phyloP scores from a whole-genome alignment of 2,888 invertebrate species.

The Leucoma salicis region DNA sequence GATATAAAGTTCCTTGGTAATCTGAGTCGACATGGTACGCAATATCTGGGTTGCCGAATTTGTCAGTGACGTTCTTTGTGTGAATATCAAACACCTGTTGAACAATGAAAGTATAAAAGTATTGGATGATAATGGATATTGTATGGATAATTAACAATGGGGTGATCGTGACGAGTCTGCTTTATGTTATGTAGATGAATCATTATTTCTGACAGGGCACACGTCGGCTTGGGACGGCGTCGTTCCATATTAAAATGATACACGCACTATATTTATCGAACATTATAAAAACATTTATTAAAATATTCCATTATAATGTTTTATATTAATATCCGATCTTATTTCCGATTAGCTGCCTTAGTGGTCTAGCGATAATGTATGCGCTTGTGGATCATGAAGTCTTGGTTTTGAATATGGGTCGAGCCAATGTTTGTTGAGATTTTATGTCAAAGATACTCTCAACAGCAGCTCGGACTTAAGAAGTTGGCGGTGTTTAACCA shows the following conservation, averaged over 20 bases:
- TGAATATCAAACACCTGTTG: conserved; percentile 73
- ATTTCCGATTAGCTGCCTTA: too few relatives aligned
- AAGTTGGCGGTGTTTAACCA: too few relatives aligned
- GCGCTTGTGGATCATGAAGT: too few relatives aligned
- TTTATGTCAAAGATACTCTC: too few relatives aligned
- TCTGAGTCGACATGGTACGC: conserved; percentile 79
- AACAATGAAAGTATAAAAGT: conserved; percentile 29
- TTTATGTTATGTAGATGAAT: neutral
- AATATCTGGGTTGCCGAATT: conserved; percentile 58
- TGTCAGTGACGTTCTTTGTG: conserved; percentile 70
- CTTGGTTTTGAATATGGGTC: too few relatives aligned
- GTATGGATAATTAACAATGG: conserved; percentile 32
- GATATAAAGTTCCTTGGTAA: conserved; percentile 83
- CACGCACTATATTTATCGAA: too few relatives aligned
- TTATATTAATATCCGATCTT: too few relatives aligned
- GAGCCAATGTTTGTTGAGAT: too few relatives aligned
- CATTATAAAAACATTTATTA: too few relatives aligned
- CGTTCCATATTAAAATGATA: neutral
- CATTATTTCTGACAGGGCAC: conserved; percentile 1
- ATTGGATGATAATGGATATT: conserved; percentile 49
- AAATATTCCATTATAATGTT: too few relatives aligned
- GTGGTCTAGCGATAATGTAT: too few relatives aligned
- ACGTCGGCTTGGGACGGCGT: neutral
- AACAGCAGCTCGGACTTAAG: too few relatives aligned
- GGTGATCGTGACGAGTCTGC: neutral